Evolutionary conservation across 2,797 vertebrate genomes (phyloP), one percentile per base, ranked within the genome.

Genomic region (Lagocephalus sceleratus): DNA sequence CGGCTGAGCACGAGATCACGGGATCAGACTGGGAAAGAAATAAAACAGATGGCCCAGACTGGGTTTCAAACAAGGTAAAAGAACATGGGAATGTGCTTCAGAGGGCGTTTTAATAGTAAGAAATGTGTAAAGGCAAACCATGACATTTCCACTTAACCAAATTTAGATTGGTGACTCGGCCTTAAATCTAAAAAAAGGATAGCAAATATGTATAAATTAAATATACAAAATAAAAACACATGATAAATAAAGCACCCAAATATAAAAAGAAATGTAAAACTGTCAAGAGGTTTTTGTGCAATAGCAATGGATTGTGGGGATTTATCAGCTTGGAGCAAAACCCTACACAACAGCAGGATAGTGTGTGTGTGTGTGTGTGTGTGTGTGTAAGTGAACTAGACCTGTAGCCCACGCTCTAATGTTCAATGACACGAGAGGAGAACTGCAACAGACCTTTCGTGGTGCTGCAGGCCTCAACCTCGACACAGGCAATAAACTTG

Each of bases 381-480:
- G 51, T 41, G 29, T 51, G 21, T 16, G 35, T n/a, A 20, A 71
- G 64, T 65, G 58, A 76, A 76, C 42, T 59, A 48, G 76, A 76
- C 75, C 78, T 66, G 74, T 57, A 74, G 68, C 75, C 71, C 60
- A 74, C 67, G 71, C 76, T 65, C 69, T 81, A 87, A 84, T 60
- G 65, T 64, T 81, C 73, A 55, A 64, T 76, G 86, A 85, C 82
- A 82, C 64, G 44, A 77, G 73, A 81, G 83, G 84, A 82, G 83
- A 86, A 76, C 70, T 78, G 70, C 72, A 64, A 54, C 70, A 78
- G 81, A 75, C 77, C 74, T 66, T 62, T 64, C 60, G 73, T 55
- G 68, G 53, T 67, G 79, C 81, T 81, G 73, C 66, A 75, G 83
- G 80, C 82, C 71, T 80, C 70, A 72, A 68, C 70, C 60, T 69